Conservation (phyloP, 1,140 invertebrate species). For the Panulirus ornatus region DNA sequence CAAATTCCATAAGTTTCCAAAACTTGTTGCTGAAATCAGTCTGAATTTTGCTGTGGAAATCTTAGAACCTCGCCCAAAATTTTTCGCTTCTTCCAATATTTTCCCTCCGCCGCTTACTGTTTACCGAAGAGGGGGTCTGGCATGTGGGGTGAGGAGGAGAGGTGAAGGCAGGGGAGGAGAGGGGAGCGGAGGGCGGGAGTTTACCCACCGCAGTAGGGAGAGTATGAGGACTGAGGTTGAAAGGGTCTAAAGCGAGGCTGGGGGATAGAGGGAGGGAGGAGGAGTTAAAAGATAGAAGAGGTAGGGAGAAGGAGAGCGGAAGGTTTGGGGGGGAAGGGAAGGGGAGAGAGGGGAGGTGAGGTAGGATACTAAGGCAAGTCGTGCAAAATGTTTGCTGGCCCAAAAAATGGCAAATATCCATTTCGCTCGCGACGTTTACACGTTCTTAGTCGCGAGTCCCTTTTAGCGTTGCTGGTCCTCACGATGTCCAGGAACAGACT, state of each 20-base stretch:
- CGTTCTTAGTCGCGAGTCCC: not conserved
- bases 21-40: not conserved
- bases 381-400: not conserved
- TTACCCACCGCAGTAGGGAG: too few species aligned
- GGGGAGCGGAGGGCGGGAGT: not conserved
- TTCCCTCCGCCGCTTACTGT: not conserved
- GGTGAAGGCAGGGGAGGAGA: not conserved
- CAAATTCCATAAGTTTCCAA: not conserved
- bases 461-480: not conserved
- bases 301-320: not conserved
- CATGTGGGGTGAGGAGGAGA: not conserved
- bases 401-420: slow-evolving; percentile 2
- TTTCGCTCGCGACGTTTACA: slow-evolving; percentile 4
- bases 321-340: not conserved
- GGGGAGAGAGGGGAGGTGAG: not conserved
- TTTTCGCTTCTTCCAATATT: not conserved
- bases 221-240: not conserved
- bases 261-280: not conserved
- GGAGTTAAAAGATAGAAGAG: not conserved
- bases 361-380: not conserved
- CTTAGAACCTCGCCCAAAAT: not conserved
- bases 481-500: not conserved
- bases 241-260: not conserved
- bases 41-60: not conserved
- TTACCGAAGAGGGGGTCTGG: not conserved